Conservation (phyloP, 2,797 vertebrate genomes). For the Myioborus melanocephalus region DNA sequence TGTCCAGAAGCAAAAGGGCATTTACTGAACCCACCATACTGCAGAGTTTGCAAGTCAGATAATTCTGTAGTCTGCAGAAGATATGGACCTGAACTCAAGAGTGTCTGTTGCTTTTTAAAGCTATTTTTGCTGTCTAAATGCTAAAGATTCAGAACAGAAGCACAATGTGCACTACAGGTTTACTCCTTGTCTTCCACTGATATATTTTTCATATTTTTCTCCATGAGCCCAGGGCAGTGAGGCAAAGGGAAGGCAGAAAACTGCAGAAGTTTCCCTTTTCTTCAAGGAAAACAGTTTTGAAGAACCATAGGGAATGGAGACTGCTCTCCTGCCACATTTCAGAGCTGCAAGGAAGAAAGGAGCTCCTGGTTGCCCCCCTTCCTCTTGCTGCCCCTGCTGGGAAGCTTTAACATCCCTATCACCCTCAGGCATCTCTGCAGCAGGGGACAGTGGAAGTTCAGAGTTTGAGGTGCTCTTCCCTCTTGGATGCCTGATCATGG, state of each 20-base stretch:
- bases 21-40: not conserved
- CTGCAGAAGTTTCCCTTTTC: not conserved
- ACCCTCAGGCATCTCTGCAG: not conserved
- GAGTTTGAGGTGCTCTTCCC: not conserved
- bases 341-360: not conserved
- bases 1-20: not conserved
- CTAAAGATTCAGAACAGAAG: not conserved
- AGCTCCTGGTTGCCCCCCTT: not conserved
- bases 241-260: not conserved
- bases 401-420: not conserved
- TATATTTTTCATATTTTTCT: not conserved
- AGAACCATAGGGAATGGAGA: not conserved
- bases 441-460: rapidly evolving
- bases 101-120: not conserved
- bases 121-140: not conserved
- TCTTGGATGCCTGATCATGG: rapidly evolving
- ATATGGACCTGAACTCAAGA: not conserved
- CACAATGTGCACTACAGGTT: not conserved
- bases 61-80: not conserved
- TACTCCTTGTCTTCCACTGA: not conserved
- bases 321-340: not conserved
- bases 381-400: not conserved
- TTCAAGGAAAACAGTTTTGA: not conserved
- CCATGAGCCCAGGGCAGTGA: not conserved
- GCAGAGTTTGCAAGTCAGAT: not conserved